Base-by-base conservation (phyloP, 2,888 invertebrate species). In the Cephus pygmeus region DNA sequence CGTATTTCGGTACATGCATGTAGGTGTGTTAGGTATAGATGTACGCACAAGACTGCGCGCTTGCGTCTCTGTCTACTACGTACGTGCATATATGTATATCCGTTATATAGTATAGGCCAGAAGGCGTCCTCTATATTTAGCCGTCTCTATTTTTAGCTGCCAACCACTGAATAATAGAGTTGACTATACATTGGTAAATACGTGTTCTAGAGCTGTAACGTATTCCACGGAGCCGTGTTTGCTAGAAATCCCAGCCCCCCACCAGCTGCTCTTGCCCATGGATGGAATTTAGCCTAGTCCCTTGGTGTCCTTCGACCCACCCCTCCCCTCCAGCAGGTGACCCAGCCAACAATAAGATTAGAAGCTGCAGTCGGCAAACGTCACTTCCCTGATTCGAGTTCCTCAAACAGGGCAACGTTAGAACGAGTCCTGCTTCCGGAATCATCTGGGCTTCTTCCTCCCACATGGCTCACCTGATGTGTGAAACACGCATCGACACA, bases 111-210 rank as follows among this genome's bases (percentile, higher is more conserved):
- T 35, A 81, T 78, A 82, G 82, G 84, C 82, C 82, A 82, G 86
- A 83, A 83, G 83, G 82, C 79, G 82, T 83, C 80, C 36, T 83
- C 85, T 88, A 89, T 88, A 88, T 88, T 89, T 90, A 88, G 87
- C 84, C 79, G 81, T 83, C 83, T 86, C 87, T 88, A 88, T 88
- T 82, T 88, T 88, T 88, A 88, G 87, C 83, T 78, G 76, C 83
- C 33, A 85, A 86, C 83, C 85, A 86, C 84, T 89, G 88, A 88
- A 88, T 90, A 88, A 89, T 88, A 88, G 85, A 90, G 83, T 84
- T 85, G 86, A 84, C 87, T 89, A 87, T 88, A 88, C 86, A 87
- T 88, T 88, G 87, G 86, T 87, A 87, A 88, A 88, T 88, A 89
- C 87, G 86, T 87, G 86, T 87, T 85, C 86, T 87, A 88, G 87